phyloP scores from a whole-genome alignment of 2,797 vertebrate genomes.

The Ctenopoma multispine region DNA sequence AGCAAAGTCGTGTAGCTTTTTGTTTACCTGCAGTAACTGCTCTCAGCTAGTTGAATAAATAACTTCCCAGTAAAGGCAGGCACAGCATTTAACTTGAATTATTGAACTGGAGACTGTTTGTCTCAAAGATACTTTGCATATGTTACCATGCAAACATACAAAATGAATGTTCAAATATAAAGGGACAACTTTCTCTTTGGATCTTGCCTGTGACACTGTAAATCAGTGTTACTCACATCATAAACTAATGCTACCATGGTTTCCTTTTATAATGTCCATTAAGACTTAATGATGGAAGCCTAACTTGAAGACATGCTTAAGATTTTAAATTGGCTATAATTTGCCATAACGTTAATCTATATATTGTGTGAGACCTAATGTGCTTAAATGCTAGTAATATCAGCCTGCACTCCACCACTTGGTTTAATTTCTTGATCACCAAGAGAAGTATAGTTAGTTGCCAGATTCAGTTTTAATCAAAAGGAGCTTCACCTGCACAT shows the following conservation, averaged over 20 bases:
- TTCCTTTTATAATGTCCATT: constrained; percentile 49
- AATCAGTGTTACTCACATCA: constrained; percentile 2
- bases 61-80: background rate
- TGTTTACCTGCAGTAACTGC: constrained; percentile 8
- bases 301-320: constrained; percentile 48
- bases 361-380: constrained; percentile 49
- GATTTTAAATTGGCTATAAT: constrained; percentile 52
- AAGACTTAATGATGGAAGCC: constrained; percentile 46
- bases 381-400: constrained; percentile 43
- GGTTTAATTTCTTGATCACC: constrained; percentile 54
- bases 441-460: constrained; percentile 37
- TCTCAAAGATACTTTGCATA: background rate
- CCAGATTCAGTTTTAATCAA: constrained; percentile 53
- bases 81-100: background rate
- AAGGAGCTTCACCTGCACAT: constrained; percentile 53
- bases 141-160: background rate
- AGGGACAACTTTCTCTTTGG: background rate
- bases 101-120: background rate
- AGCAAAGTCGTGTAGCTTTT: constrained; percentile 32
- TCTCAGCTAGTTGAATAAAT: constrained; percentile 3
- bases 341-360: constrained; percentile 53
- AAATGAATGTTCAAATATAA: background rate
- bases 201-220: background rate
- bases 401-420: constrained; percentile 21
- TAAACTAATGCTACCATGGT: background rate